Evolutionary conservation across 2,888 invertebrate species (phyloP), one percentile per base, ranked within the genome.

Genomic region (Ormyrus nitidulus): DNA sequence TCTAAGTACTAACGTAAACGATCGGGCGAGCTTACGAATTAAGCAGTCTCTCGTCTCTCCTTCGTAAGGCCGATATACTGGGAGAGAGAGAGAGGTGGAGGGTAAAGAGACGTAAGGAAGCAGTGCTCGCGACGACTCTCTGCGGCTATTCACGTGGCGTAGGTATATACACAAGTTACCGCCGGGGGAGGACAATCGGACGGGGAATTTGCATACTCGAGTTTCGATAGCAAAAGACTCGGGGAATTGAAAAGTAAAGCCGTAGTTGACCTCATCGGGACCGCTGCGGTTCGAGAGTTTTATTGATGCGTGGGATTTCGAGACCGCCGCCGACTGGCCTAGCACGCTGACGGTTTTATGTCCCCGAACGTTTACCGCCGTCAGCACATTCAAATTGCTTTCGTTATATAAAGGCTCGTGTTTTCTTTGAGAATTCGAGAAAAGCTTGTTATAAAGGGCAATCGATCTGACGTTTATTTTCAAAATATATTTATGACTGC

Each of bases 1-100:
- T 85, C 81, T 86, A 87, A 88, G 88, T 86, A 88, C 87, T 85
- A 87, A 86, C 86, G 86, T 86, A 89, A 88, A 88, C 88, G 87
- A 86, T 82, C 85, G 83, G 83, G 70, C 84, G 83, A 85, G 86
- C 84, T 88, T 87, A 85, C 84, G 87, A 87, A 87, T 88, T 87
- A 88, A 87, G 85, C 81, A 83, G 82, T 82, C 76, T 75, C 71
- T 48, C 54, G 46, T 59, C 59, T 11, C 62, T 49, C n/a, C 19
- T 49, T 34, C 34, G n/a, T 19, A 7, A 13, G 11, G 64, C 58
- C 58, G 44, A 77, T 58, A 73, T 46, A 19, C n/a, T 10, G 8
- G 62, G 6, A 54, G 9, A 5, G 9, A 10, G n/a, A 49, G 64
- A 49, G 49, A 49, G 19, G 4, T 1, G 11, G 65, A 7, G 49